Conservation (phyloP, 1,140 invertebrate species). For the Drosophila willistoni region DNA sequence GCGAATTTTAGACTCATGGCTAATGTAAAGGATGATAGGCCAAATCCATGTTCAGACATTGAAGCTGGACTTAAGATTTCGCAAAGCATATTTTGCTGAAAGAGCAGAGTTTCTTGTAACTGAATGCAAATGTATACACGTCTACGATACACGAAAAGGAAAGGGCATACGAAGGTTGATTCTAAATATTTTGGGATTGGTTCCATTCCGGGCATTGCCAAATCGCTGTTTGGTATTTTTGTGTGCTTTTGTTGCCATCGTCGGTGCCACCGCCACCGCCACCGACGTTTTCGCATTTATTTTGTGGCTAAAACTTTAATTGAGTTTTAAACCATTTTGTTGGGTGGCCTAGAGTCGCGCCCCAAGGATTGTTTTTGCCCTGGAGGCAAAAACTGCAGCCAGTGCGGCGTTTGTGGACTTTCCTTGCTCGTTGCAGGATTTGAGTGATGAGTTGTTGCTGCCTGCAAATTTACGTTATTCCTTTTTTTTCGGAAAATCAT, state of each 20-base stretch:
- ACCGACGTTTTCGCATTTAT: constrained; percentile 74
- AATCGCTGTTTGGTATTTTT: constrained; percentile 50
- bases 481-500: constrained; percentile 23
- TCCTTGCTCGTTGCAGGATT: constrained; percentile 31
- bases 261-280: constrained; percentile 42
- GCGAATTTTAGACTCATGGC: too few species aligned
- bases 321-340: constrained; percentile 82
- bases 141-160: neutral
- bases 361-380: constrained; percentile 52
- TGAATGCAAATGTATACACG: too few species aligned
- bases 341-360: constrained; percentile 44
- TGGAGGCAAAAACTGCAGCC: constrained; percentile 33
- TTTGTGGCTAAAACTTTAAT: constrained; percentile 83
- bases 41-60: too few species aligned
- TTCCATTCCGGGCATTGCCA: neutral
- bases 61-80: too few species aligned
- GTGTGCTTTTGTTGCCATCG: constrained; percentile 35
- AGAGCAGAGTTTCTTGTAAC: too few species aligned
- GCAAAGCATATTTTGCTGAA: too few species aligned
- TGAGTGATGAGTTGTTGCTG: constrained; percentile 69
- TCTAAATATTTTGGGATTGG: neutral
- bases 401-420: constrained; percentile 1
- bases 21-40: too few species aligned
- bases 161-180: constrained; percentile 23
- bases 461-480: constrained; percentile 44